Evolutionary conservation across 23 tunicate genomes (phyloP).

Genomic region (Halocynthia roretzi): DNA sequence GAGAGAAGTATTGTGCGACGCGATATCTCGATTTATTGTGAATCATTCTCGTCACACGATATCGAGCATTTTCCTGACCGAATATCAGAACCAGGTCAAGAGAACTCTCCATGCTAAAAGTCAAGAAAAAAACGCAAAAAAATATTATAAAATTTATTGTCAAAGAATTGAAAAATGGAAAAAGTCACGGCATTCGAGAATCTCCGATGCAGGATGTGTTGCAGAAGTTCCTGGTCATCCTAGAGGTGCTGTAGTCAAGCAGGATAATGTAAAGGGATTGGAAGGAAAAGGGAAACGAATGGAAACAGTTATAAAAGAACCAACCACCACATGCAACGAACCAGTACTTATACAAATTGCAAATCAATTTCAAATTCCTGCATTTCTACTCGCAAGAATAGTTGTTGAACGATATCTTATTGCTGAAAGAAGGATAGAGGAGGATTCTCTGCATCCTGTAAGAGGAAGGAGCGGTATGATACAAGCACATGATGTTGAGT

Average conservation of each 20-base stretch:
- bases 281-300: no score
- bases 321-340: neutral
- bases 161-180: neutral
- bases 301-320: no score
- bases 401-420: slow-evolving; percentile 26
- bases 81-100: slow-evolving; percentile 34
- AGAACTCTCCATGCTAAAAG: slow-evolving; percentile 13
- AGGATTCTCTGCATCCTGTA: no score
- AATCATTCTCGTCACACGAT: slow-evolving; percentile 20
- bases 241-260: no score
- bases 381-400: slow-evolving; percentile 35
- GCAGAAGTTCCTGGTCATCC: no score
- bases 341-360: slow-evolving; percentile 24
- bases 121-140: neutral
- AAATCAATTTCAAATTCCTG: slow-evolving; percentile 27
- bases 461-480: no score
- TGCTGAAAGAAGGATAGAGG: neutral
- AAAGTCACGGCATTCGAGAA: no score
- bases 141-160: slow-evolving; percentile 9
- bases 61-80: slow-evolving; percentile 41
- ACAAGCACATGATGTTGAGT: no score
- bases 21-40: slow-evolving; percentile 12
- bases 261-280: no score
- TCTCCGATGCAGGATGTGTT: no score
- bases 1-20: slow-evolving; percentile 13